Base-by-base conservation (phyloP, 92 coral and sea anemone genomes). In the Muricea muricata region DNA sequence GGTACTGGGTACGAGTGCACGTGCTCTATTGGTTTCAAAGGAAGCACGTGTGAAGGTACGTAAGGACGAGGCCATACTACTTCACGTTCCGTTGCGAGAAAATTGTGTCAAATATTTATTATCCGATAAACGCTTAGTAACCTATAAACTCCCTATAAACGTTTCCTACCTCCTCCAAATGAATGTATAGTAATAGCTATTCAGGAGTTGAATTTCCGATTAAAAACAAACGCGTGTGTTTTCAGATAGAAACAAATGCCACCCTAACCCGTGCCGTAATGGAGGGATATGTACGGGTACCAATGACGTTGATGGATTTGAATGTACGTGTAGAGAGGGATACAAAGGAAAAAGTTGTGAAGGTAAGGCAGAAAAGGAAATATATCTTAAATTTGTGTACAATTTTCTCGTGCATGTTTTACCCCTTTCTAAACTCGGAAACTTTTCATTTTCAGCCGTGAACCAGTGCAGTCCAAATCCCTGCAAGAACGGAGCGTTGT, bases 1-100 rank as follows among this genome's bases (percentile, higher is more conserved):
- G 99, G 99, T 4, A 97, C 93, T 81, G 97, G 98, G 6, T 96
- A 90, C 89, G 99, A 96, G 60, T 96, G 99, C 91, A 96, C 99
- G 33, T 96, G 99, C 90, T 85, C 98, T 15, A 91, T 86, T 33
- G 99, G 99, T 11, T 96, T 61, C 82, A 93, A 94, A 74, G 99
- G 99, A 56, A 90, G 89, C 40, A 94, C 94, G 66, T 96, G 99
- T 67, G 99, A 96, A 90, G 99, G 99, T 93, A 90, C 17, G 69
- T 39, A 1, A 85, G 61, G 11, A 45, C 25, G 23, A 1, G 31
- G 39, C 18, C 21, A 28, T 23, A 63, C 42, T 7, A 31, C 31
- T 37, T 11, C 7, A 10, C 3, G 26, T 5, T 32, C 42, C 14
- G 34, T 48, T 52, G 67, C 5, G 5, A 37, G 42, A 4, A 37